Percentiles rank a stretch among this genome's conserved stretches.
These are phyloP conservation scores for Eumerus sabulonum DNA, from an alignment of 2,888 invertebrate genomes.

Conservation along the genomic window DNA sequence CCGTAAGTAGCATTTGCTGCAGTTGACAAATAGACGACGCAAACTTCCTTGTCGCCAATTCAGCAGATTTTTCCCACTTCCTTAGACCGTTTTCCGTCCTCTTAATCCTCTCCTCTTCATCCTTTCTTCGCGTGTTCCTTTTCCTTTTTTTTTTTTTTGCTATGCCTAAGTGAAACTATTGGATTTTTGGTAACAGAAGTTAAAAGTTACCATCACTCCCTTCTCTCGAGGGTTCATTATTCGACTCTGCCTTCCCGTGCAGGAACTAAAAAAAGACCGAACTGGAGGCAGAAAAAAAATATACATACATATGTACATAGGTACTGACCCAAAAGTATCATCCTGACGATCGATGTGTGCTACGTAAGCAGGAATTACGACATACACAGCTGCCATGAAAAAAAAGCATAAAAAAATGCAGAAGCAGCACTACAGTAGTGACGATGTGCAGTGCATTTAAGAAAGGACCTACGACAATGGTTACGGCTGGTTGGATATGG, in stretches of 20 bases:
- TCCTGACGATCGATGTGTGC: constrained; percentile 23
- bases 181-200: constrained; percentile 46
- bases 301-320: too few relatives aligned
- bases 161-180: constrained; percentile 3
- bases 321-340: constrained; percentile 35
- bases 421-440: too few relatives aligned
- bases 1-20: too few relatives aligned
- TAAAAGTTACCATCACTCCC: constrained; percentile 44
- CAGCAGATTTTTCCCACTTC: constrained; percentile 24
- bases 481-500: constrained; percentile 35
- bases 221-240: constrained; percentile 27
- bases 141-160: not conserved
- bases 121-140: too few relatives aligned
- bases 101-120: not conserved
- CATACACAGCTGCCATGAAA: constrained; percentile 7
- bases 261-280: not conserved
- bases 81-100: constrained; percentile 16
- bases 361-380: constrained; percentile 3
- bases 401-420: not conserved
- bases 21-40: constrained; percentile 42
- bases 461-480: constrained; percentile 59
- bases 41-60: constrained; percentile 58
- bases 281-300: constrained; percentile 4
- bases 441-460: too few relatives aligned
- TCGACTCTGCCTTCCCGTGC: constrained; percentile 1